Percentiles rank a stretch among this genome's conserved stretches.
Conservation (phyloP, 1,140 invertebrate genomes). For the Akabosia matsudoensis region DNA sequence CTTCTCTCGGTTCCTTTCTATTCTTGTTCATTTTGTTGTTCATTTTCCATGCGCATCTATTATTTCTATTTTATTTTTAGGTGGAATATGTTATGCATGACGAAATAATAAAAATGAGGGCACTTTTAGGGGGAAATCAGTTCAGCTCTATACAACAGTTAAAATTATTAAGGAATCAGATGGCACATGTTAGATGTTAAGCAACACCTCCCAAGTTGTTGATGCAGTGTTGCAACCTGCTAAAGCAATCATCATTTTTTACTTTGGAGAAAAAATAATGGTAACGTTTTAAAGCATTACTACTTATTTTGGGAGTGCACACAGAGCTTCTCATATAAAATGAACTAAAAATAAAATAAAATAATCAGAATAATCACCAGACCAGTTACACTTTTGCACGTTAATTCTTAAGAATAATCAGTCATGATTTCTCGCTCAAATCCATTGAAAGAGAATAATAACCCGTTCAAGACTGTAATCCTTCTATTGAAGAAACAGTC, state of each 20-base stretch:
- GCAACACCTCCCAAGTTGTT: constrained; percentile 17
- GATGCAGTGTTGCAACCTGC: background rate
- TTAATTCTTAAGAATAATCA: background rate
- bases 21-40: background rate
- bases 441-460: background rate
- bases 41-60: background rate
- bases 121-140: background rate
- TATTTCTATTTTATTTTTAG: constrained; percentile 11
- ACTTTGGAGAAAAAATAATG: background rate
- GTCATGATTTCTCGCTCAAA: constrained; percentile 17
- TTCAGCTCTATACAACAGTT: background rate
- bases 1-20: background rate
- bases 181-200: background rate
- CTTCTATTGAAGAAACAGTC: background rate
- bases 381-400: constrained; percentile 5
- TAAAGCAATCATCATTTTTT: background rate
- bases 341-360: too few species aligned
- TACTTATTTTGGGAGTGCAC: too few species aligned
- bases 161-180: background rate
- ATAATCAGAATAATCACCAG: constrained; percentile 2
- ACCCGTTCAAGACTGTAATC: background rate
- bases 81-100: constrained; percentile 18
- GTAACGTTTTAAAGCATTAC: background rate
- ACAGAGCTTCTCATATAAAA: too few species aligned
- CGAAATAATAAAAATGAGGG: constrained; percentile 20